Conservation (phyloP, 2,113 vertebrate genomes). For the Carassius carassius region DNA sequence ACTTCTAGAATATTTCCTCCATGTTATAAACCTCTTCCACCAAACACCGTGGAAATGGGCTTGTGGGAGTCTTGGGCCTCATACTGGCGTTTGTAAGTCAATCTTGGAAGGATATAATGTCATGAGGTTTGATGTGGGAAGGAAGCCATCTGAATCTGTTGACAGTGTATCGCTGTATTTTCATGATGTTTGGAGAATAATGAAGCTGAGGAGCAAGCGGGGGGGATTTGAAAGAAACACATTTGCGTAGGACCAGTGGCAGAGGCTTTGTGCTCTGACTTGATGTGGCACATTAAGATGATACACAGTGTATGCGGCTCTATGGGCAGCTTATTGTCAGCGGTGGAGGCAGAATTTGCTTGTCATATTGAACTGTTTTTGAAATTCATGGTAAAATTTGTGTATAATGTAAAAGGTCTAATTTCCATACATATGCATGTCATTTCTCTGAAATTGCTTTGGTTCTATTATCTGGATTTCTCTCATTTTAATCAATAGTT, state of each 20-base stretch:
- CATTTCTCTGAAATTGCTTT: background rate
- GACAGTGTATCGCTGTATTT: constrained; percentile 10
- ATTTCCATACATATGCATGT: background rate
- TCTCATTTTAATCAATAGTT: constrained; percentile 9
- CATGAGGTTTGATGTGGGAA: constrained; percentile 1
- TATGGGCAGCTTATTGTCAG: constrained; percentile 7
- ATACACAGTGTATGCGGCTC: background rate
- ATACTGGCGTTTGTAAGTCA: background rate
- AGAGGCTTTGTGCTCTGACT: constrained; percentile 18
- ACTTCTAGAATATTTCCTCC: background rate
- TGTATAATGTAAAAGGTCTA: background rate
- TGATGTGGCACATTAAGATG: constrained; percentile 34
- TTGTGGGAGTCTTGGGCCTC: constrained; percentile 3
- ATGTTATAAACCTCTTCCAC: background rate
- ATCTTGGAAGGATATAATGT: constrained; percentile 20
- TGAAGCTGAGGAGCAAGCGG: constrained; percentile 1
- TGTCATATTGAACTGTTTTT: constrained; percentile 5
- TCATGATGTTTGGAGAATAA: constrained; percentile 20
- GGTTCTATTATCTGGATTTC: background rate
- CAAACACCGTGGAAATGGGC: background rate
- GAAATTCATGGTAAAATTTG: background rate
- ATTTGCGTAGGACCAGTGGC: background rate
- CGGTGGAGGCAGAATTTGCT: background rate
- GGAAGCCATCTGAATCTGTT: constrained; percentile 11
- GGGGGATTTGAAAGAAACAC: constrained; percentile 17